Percentiles rank a stretch among this genome's conserved stretches.
Evolutionary conservation across 1,140 invertebrate genomes (phyloP).

Genomic region (Brachionus paranguensis): DNA sequence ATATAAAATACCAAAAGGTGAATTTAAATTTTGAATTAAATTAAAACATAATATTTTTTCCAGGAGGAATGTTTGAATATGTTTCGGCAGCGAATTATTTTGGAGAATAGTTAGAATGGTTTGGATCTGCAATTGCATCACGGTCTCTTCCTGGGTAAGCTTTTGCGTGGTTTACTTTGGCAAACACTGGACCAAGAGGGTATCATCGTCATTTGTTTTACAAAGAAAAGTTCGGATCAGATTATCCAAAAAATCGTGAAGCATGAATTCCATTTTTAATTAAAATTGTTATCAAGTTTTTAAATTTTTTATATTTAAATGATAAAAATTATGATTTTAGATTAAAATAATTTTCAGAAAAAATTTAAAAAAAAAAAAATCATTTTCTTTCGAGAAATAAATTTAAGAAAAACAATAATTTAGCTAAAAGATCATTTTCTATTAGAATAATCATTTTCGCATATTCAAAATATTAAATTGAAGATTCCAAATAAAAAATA

Average conservation of each 20-base stretch:
- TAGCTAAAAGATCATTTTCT: neutral
- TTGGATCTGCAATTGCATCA: conserved; percentile 58
- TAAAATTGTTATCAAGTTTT: conserved; percentile 41
- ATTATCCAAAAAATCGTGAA: conserved; percentile 56
- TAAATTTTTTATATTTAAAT: neutral
- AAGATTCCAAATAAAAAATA: neutral
- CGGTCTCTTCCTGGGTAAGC: conserved; percentile 56
- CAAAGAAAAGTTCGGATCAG: conserved; percentile 51
- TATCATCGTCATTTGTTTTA: conserved; percentile 59
- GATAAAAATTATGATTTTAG: neutral
- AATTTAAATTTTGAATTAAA: conserved; percentile 43
- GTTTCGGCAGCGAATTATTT: conserved; percentile 62
- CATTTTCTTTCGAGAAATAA: too few relatives aligned
- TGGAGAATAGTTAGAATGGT: conserved; percentile 63
- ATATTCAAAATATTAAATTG: neutral
- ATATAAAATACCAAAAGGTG: conserved; percentile 59
- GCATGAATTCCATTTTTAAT: conserved; percentile 58
- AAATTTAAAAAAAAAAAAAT: neutral
- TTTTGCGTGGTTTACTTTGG: conserved; percentile 58
- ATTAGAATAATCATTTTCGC: neutral
- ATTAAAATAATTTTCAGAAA: neutral
- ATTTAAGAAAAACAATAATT: neutral
- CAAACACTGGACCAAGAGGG: conserved; percentile 58
- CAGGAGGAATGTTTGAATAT: conserved; percentile 60
- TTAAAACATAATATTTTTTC: neutral